Conservation (phyloP, 2,888 invertebrate genomes). For the Cantharis lateralis region DNA sequence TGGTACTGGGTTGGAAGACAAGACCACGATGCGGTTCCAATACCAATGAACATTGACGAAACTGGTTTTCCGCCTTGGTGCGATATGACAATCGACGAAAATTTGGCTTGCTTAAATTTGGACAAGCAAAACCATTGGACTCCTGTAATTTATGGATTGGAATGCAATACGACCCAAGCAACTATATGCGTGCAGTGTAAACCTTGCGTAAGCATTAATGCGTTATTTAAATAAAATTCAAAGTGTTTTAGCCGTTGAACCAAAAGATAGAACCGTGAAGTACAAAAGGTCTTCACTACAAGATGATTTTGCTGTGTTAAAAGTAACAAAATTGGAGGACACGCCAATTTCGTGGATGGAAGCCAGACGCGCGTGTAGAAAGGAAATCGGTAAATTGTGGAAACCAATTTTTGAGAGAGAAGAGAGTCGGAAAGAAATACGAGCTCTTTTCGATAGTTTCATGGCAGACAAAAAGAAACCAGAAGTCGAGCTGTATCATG, state of each 20-base stretch:
- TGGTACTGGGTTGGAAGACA: slow-evolving; percentile 11
- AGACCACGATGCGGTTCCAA: slow-evolving; percentile 14
- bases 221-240: neutral
- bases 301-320: neutral
- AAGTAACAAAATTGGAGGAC: neutral
- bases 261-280: neutral
- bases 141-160: slow-evolving; percentile 59
- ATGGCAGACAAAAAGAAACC: neutral
- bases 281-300: neutral
- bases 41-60: neutral
- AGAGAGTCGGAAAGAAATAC: neutral
- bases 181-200: slow-evolving; percentile 56
- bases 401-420: neutral
- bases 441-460: neutral
- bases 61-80: slow-evolving; percentile 59
- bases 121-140: slow-evolving; percentile 59
- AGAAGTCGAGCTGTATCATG: neutral
- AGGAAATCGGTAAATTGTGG: slow-evolving; percentile 3
- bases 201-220: neutral
- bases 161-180: slow-evolving; percentile 59
- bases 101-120: slow-evolving; percentile 58
- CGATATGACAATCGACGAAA: slow-evolving; percentile 56
- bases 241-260: neutral
- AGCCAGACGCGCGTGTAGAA: neutral
- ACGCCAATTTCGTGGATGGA: neutral